These are phyloP conservation scores for Arge pagana DNA, from an alignment of 2,888 invertebrate species.

Conservation along the genomic window DNA sequence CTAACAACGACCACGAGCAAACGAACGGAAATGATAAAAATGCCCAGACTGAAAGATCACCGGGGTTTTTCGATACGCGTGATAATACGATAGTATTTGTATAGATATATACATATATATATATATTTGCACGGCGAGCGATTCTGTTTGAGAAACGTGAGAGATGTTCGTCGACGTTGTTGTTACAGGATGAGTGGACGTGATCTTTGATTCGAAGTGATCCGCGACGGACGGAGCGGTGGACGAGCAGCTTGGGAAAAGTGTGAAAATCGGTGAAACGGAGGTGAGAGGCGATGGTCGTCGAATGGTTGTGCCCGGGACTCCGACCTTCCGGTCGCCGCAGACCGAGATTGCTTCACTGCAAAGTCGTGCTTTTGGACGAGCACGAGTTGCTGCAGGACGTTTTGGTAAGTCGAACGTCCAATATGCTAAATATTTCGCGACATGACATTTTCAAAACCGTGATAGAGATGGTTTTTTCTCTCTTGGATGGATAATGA, in stretches of 20 bases:
- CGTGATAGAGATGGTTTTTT: too few species aligned
- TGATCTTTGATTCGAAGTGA: constrained; percentile 16
- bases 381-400: constrained; percentile 89
- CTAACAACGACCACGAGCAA: too few species aligned
- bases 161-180: constrained; percentile 5
- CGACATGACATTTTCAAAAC: too few species aligned
- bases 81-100: background rate
- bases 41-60: too few species aligned
- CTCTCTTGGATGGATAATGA: too few species aligned
- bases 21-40: too few species aligned
- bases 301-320: constrained; percentile 57
- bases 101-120: background rate
- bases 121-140: background rate
- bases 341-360: constrained; percentile 69
- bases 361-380: constrained; percentile 87
- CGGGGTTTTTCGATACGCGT: too few species aligned
- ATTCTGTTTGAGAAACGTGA: background rate
- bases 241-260: background rate
- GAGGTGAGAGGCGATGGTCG: constrained; percentile 46
- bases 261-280: background rate
- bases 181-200: background rate
- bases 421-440: too few species aligned
- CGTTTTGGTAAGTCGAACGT: constrained; percentile 82
- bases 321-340: constrained; percentile 59
- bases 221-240: constrained; percentile 9